phyloP scores from a whole-genome alignment of 37 sponge, comb jelly and placozoan genomes.

The Petrosia ficiformis region DNA sequence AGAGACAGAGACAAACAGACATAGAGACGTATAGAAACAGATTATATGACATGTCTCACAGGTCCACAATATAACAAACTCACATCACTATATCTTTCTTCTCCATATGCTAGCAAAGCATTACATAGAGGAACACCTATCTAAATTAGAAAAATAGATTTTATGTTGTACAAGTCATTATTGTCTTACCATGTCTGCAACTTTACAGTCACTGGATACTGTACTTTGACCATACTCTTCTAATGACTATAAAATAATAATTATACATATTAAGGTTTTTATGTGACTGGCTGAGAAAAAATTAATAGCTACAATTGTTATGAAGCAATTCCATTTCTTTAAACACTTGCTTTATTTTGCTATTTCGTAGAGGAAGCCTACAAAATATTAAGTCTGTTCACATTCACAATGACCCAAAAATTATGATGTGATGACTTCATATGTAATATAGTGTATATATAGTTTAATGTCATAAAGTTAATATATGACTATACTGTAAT shows the following conservation, averaged over 20 bases:
- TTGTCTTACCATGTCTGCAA: constrained; percentile 19
- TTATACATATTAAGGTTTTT: background rate
- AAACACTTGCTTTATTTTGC: no score
- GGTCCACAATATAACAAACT: background rate
- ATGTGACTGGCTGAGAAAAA: background rate
- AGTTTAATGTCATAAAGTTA: no score
- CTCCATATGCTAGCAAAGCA: constrained; percentile 81
- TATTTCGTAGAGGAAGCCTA: background rate
- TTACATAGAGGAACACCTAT: constrained; percentile 72
- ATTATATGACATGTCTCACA: background rate
- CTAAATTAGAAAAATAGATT: no score
- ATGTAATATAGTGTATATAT: no score
- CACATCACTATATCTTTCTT: constrained; percentile 77
- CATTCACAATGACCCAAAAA: no score
- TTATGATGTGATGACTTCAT: no score
- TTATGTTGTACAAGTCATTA: no score
- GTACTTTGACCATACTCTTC: constrained; percentile 6
- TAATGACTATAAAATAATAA: background rate
- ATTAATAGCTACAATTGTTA: background rate
- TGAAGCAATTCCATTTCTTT: background rate
- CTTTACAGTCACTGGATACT: constrained; percentile 9
- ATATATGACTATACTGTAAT: no score
- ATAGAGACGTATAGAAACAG: no score
- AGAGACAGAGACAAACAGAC: background rate
- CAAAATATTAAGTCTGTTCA: no score